phyloP scores from a whole-genome alignment of 2,888 invertebrate species.

The Harpagoxenus sublaevis region DNA sequence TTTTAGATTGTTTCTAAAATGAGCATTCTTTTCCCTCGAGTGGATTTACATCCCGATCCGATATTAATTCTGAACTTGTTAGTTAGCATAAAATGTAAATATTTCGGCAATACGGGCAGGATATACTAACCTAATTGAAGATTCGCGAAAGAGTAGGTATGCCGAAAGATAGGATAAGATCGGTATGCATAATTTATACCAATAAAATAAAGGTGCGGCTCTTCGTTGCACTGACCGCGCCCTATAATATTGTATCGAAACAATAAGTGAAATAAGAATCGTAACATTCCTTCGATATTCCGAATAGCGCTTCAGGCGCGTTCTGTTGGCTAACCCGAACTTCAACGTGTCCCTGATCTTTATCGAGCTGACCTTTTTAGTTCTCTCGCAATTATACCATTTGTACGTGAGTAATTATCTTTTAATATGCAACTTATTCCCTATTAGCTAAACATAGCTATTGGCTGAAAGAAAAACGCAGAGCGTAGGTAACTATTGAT shows the following conservation, averaged over 20 bases:
- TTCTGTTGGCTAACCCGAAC: constrained; percentile 30
- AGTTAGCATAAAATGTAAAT: neutral
- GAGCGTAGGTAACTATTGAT: constrained; percentile 8
- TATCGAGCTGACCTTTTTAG: constrained; percentile 39
- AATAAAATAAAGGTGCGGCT: constrained; percentile 27
- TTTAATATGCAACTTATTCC: constrained; percentile 9
- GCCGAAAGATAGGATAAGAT: constrained; percentile 1
- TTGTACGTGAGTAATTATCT: constrained; percentile 31
- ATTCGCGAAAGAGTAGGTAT: neutral
- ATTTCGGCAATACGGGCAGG: neutral
- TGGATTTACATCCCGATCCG: neutral
- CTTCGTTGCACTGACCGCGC: neutral
- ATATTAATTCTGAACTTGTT: neutral
- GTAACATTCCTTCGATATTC: constrained; percentile 23
- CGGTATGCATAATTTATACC: constrained; percentile 10
- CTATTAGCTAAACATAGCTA: neutral
- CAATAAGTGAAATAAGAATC: constrained; percentile 25
- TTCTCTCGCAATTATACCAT: constrained; percentile 23
- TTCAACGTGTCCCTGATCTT: constrained; percentile 34
- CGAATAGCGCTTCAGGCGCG: constrained; percentile 33
- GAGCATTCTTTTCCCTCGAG: neutral
- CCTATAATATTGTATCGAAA: constrained; percentile 33
- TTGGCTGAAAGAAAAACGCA: neutral
- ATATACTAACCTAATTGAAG: neutral
- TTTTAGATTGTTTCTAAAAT: neutral